A percentile compares a stretch with the other conserved stretches of the same genome.
These are phyloP conservation scores for Paramisgurnus dabryanus DNA, from an alignment of 2,113 vertebrate genomes.

Conservation along the genomic window DNA sequence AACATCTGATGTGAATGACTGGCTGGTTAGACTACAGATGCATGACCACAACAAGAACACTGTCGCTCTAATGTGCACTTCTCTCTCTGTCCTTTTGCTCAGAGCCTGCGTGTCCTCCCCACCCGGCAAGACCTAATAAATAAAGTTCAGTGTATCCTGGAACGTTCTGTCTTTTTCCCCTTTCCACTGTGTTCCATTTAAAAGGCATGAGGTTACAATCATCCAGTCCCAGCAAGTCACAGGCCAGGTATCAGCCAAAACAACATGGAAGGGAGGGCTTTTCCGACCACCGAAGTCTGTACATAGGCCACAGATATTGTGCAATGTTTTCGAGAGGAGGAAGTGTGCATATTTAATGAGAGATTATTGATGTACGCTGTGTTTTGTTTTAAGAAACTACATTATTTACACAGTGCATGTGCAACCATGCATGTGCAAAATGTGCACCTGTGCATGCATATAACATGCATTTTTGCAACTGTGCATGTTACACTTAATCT, in stretches of 20 bases:
- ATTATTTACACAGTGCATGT: not conserved
- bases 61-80: not conserved
- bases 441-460: not conserved
- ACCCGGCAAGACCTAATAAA: constrained; percentile 12
- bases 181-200: constrained; percentile 1
- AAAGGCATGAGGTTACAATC: constrained; percentile 13
- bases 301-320: constrained; percentile 31
- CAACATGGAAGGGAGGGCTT: constrained; percentile 45
- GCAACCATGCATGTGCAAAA: not conserved
- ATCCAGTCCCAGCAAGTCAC: constrained; percentile 32
- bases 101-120: not conserved
- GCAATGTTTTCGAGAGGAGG: constrained; percentile 14
- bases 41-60: not conserved
- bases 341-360: constrained; percentile 7
- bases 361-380: not conserved
- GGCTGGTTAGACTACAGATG: not conserved
- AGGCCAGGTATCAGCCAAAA: constrained; percentile 48
- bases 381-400: not conserved
- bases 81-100: not conserved
- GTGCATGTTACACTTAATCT: too few relatives aligned
- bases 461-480: not conserved
- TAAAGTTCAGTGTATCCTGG: constrained; percentile 51
- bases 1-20: not conserved
- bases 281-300: constrained; percentile 39
- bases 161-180: constrained; percentile 51